Evolutionary conservation across 2,888 invertebrate species (phyloP).

Genomic region (Anthophora plumipes): DNA sequence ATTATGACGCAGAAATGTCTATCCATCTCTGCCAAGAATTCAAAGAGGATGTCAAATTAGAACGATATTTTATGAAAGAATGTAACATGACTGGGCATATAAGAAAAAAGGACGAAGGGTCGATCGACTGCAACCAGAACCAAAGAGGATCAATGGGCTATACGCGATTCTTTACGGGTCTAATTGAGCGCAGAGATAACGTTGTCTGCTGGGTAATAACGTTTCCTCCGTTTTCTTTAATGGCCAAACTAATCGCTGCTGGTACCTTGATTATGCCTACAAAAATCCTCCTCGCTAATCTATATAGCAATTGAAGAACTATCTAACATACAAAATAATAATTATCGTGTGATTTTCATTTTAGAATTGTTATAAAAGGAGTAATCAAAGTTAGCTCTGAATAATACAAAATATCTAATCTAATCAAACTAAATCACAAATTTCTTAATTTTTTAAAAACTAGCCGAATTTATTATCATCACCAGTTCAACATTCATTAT

Average conservation of each 20-base stretch:
- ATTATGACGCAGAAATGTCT: background rate
- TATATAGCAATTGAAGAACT: conserved; percentile 5
- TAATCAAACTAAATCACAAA: too few species aligned
- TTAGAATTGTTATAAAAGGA: too few species aligned
- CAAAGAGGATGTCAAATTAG: conserved; percentile 52
- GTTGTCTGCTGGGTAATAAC: conserved; percentile 78
- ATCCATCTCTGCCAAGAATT: background rate
- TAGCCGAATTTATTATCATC: too few species aligned
- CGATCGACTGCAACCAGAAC: conserved; percentile 53
- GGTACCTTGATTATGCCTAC: conserved; percentile 76
- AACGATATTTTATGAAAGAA: conserved; percentile 49
- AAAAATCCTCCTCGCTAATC: conserved; percentile 50
- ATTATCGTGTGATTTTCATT: background rate
- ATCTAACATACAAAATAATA: background rate
- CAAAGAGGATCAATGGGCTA: conserved; percentile 78
- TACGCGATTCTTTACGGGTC: conserved; percentile 82
- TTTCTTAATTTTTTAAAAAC: too few species aligned
- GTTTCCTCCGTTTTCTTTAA: conserved; percentile 77
- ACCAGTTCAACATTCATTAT: background rate
- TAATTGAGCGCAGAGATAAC: conserved; percentile 84
- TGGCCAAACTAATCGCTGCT: conserved; percentile 83
- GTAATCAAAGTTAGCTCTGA: background rate
- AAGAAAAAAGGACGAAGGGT: conserved; percentile 38
- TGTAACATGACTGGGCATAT: conserved; percentile 18
- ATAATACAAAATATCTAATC: too few species aligned